Evolutionary conservation across 2,797 vertebrate species (phyloP), one percentile per base, ranked within the genome.

Genomic region (Chromobotia macracanthus): DNA sequence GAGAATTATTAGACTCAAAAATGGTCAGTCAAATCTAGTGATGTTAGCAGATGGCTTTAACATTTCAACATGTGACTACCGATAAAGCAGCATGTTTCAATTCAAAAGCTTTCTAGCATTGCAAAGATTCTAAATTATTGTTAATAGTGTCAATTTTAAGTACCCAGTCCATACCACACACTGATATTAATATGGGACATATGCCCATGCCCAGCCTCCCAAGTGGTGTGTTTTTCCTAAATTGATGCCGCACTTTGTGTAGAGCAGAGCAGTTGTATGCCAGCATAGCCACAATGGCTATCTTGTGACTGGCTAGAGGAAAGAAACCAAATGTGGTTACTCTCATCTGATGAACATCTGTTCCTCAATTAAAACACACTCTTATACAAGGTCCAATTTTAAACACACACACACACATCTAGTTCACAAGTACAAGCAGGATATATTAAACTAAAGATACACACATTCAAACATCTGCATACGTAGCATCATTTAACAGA

Each of bases 301-400:
- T 75, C 60, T 75, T 72, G 63, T 65, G 64, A 74, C 70, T 75
- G 70, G 72, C 38, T 69, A 31, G 72, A 69, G 63, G 95, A 95
- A 95, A 94, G 95, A 90, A 92, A 89, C 90, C 85, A 88, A 89
- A 89, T 89, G 88, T 86, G 90, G 87, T 95, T 95, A 95, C 96
- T 96, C 96, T 95, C 93, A 94, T 93, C 95, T 96, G 96, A 96
- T 96, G 95, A 97, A 96, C 96, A 98, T 95, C 96, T 97, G 95
- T 94, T 95, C 92, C 94, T 93, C 93, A 95, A 96, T 96, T 95
- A 94, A 95, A 94, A 51, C 50, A 75, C 55, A 68, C 38, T 74
- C 44, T 50, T 31, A 72, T 58, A 72, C 44, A 77, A 25, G 51
- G 13, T 9, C 46, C 21, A 28, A 38, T 80, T 55, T 72, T 53